Percentiles rank a stretch among this genome's conserved stretches.
Conservation (phyloP, 2,113 vertebrate genomes). For the Pomatorhinus ruficollis region DNA sequence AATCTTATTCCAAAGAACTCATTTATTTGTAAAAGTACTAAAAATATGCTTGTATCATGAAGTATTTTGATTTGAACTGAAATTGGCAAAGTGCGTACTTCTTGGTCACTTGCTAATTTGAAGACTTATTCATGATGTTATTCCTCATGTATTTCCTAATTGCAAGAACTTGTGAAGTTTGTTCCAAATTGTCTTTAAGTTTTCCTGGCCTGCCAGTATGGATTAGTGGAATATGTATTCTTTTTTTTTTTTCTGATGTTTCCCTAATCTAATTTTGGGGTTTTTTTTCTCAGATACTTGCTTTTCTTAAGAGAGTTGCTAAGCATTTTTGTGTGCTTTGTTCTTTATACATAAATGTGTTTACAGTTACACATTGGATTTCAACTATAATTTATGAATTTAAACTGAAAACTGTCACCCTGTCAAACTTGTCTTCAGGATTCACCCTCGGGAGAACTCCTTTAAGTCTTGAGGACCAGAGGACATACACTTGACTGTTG, state of each 20-base stretch:
- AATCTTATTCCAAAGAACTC: constrained; percentile 27
- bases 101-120: constrained; percentile 66
- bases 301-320: neutral
- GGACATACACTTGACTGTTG: neutral
- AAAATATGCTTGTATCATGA: constrained; percentile 47
- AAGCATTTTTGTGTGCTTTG: neutral
- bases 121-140: constrained; percentile 67
- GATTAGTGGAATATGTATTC: constrained; percentile 32
- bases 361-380: neutral
- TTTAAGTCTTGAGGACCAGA: neutral
- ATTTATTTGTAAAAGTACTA: constrained; percentile 58
- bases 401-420: neutral
- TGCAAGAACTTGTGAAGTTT: constrained; percentile 56
- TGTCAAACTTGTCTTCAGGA: neutral
- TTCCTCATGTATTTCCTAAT: constrained; percentile 67
- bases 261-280: neutral
- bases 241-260: neutral
- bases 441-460: neutral
- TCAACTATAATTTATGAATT: neutral
- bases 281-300: neutral
- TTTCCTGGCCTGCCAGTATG: constrained; percentile 54
- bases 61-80: constrained; percentile 60
- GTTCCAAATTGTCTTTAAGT: constrained; percentile 68
- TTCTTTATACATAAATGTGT: neutral
- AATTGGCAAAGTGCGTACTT: constrained; percentile 30